Evolutionary conservation across 2,797 vertebrate species (phyloP), one percentile per base, ranked within the genome.

Genomic region (Mormyrops attenuatus): DNA sequence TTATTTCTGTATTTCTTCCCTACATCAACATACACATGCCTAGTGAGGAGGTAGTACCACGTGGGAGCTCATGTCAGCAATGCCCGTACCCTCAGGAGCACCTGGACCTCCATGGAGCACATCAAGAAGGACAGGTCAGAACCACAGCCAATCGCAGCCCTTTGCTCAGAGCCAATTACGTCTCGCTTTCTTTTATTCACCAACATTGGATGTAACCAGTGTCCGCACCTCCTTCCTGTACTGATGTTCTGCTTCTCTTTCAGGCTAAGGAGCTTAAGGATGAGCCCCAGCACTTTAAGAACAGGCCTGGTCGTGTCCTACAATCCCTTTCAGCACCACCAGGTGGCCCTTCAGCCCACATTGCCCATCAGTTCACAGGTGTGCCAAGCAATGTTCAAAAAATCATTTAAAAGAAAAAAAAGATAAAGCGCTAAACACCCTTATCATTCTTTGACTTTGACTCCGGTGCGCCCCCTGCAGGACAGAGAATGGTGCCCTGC

Each of bases 401-500:
- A 30, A 30, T 30, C 26, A 30, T 30, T 30, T 30, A 30, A 30
- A 30, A 30, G 26, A 30, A 30, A 30, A 30, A 30, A 30, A 30
- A 30, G 26, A 30, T 30, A 30, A 30, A 89, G 34, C 30, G 60
- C 13, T 90, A 84, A 85, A 85, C 73, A 66, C 87, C 77, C 85
- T 41, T 57, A 66, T 26, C 22, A 69, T 22, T 87, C 89, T 90
- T 44, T 90, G 47, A 20, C 41, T 34, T 89, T 34, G 2, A 60
- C 69, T 73, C 73, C 30, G 34, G 55, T 88, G 38, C 26, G 9
- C 9, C 22, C 60, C 49, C 53, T 50, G 87, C 92, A 96, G 95
- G 90, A 88, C 90, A 9, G 0, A 85, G 91, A 0, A 60, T 93
- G 82, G 95, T 95, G 88, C 92, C 93, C 69, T 97, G 96, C 93